Base-by-base conservation (phyloP, 1,140 invertebrate genomes). In the Subanguina moxae region DNA sequence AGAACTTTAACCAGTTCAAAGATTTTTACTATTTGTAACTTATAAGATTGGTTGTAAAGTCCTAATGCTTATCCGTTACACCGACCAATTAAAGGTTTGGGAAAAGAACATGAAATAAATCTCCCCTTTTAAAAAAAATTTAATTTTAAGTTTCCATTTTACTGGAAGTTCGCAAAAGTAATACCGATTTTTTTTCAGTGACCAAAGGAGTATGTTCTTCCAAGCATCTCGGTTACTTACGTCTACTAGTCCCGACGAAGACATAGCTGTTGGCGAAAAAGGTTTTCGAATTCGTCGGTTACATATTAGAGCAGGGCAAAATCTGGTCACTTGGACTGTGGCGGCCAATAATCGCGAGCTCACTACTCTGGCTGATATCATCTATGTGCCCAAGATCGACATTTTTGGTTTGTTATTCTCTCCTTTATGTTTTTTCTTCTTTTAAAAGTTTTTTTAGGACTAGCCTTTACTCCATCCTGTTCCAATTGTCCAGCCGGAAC, bases 381-480 rank as follows among this genome's bases (percentile, higher is more conserved):
- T 81, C 58, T 65, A 67, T 30, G 59, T 81, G 32, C 61, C 71
- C 57, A 69, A 70, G 27, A 76, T 81, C 61, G 79, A 81, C 65
- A 67, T 81, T 30, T 45, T 77, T 57, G 78, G 76, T 72, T 52
- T 5, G 62, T 45, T 43, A 64, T n/a, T n/a, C n/a, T n/a, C n/a
- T n/a, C n/a, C 43, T 5, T 28, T 56, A 23, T 56, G 3, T 56
- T 30, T 27, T 67, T 25, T 27, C 19, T 19, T 7, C 66, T 68
- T 21, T 17, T 67, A 32, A 23, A 15, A 23, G 15, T 27, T 38
- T 70, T 42, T 76, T 64, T 70, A 87, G 87, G 87, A 57, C 84
- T 88, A 25, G 87, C 87, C 8, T 88, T 85, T 72, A 86, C 87
- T 17, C 87, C 87, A 0, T 84, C 85, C 65, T 88, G 88, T 76